These are phyloP conservation scores for Nannospalax galili DNA, from an alignment of 2,113 vertebrate genomes.

Conservation along the genomic window DNA sequence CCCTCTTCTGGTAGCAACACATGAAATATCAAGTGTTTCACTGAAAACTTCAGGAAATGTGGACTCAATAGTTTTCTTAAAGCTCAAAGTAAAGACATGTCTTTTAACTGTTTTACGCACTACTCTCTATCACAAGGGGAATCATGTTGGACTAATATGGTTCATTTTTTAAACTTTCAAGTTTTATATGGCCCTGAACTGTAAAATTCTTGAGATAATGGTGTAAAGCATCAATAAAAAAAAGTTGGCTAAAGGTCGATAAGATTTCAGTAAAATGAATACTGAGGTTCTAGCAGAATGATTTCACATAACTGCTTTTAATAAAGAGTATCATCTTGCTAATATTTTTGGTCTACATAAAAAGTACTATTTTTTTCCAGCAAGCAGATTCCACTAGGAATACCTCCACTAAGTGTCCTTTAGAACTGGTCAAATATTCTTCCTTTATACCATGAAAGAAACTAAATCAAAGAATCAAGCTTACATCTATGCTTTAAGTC, in stretches of 20 bases:
- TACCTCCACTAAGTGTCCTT: slow-evolving; percentile 51
- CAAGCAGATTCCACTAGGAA: slow-evolving; percentile 44
- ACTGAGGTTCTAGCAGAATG: slow-evolving; percentile 61
- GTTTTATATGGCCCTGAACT: slow-evolving; percentile 29
- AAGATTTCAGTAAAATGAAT: slow-evolving; percentile 53
- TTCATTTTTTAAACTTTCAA: slow-evolving; percentile 47
- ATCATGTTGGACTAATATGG: slow-evolving; percentile 28
- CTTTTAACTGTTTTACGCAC: slow-evolving; percentile 66
- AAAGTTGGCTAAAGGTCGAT: slow-evolving; percentile 30
- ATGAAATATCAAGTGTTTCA: slow-evolving; percentile 65
- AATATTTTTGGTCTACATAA: slow-evolving; percentile 41
- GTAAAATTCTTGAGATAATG: slow-evolving; percentile 34
- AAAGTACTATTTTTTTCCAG: slow-evolving; percentile 26
- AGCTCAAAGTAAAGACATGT: slow-evolving; percentile 51
- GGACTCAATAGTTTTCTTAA: slow-evolving; percentile 66
- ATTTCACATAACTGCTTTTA: slow-evolving; percentile 42
- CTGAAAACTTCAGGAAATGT: slow-evolving; percentile 65
- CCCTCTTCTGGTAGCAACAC: slow-evolving; percentile 19
- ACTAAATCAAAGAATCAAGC: slow-evolving; percentile 59
- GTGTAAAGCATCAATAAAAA: slow-evolving; percentile 41
- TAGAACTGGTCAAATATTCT: slow-evolving; percentile 54
- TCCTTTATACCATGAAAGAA: slow-evolving; percentile 44
- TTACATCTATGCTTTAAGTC: slow-evolving; percentile 31
- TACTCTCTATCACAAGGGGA: slow-evolving; percentile 51
- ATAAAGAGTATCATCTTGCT: slow-evolving; percentile 44